Evolutionary conservation across 2,113 vertebrate species (phyloP).

Genomic region (Pachypanchax playfairii): DNA sequence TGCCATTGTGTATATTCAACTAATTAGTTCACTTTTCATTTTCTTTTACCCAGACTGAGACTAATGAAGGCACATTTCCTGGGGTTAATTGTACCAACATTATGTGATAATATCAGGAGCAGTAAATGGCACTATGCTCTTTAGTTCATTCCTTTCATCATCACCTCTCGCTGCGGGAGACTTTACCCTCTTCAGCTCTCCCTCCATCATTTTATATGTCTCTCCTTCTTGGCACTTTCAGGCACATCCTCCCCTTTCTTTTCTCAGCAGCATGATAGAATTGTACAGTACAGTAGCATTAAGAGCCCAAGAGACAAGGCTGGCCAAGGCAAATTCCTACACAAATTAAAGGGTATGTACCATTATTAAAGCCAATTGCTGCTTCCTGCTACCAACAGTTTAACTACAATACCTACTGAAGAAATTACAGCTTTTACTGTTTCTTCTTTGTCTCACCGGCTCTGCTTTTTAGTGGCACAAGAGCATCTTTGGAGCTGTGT

Average conservation of each 20-base stretch:
- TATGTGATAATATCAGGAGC: constrained; percentile 45
- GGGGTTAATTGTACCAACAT: constrained; percentile 61
- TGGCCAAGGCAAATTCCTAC: constrained; percentile 58
- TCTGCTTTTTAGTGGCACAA: constrained; percentile 12
- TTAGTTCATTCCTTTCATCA: constrained; percentile 38
- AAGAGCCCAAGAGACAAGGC: constrained; percentile 52
- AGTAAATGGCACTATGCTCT: constrained; percentile 45
- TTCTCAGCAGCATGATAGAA: constrained; percentile 12
- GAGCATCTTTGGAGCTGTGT: constrained; percentile 31
- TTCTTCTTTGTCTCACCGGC: constrained; percentile 18
- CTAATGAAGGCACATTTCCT: constrained; percentile 62
- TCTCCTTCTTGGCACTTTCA: constrained; percentile 11
- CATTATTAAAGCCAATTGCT: constrained; percentile 69
- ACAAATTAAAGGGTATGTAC: constrained; percentile 69
- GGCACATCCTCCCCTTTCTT: constrained; percentile 20
- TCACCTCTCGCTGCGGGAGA: constrained; percentile 32
- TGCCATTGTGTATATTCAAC: constrained; percentile 28
- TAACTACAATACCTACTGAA: constrained; percentile 68
- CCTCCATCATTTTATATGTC: constrained; percentile 14
- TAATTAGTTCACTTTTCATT: constrained; percentile 56
- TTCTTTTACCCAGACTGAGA: constrained; percentile 40
- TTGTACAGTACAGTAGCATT: constrained; percentile 44
- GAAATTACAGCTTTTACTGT: constrained; percentile 53
- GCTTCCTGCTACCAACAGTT: constrained; percentile 55
- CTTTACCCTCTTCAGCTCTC: constrained; percentile 12